Evolutionary conservation across 2,888 invertebrate species (phyloP).

Genomic region (Athalia circularis): DNA sequence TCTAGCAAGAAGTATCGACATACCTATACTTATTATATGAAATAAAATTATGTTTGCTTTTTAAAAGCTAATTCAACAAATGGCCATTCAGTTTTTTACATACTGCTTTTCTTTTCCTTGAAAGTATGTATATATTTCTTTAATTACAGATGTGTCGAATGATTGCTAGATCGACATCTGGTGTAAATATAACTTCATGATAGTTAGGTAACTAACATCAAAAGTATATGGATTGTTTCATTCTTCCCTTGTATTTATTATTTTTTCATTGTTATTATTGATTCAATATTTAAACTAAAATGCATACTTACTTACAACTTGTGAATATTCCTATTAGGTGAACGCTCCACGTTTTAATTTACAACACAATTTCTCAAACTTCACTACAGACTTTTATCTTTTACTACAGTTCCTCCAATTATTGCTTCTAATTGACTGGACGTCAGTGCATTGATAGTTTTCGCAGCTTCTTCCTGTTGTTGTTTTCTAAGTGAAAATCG

Average conservation of each 20-base stretch:
- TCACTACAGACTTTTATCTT: neutral
- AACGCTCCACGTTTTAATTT: neutral
- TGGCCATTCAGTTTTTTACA: neutral
- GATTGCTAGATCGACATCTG: neutral
- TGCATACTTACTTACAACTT: conserved; percentile 16
- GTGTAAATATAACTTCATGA: conserved; percentile 11
- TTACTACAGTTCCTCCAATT: conserved; percentile 57
- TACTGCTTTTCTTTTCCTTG: neutral
- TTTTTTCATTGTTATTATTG: neutral
- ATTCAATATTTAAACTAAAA: conserved; percentile 8
- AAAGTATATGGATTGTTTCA: neutral
- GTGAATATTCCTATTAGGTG: neutral
- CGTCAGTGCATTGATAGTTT: conserved; percentile 57
- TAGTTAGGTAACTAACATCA: neutral
- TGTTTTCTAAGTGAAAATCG: conserved; percentile 55
- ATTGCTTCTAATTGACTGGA: conserved; percentile 65
- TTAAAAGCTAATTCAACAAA: too few species aligned
- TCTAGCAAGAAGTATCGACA: neutral
- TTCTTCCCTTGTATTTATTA: too few species aligned
- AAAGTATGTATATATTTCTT: neutral
- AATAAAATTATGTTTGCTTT: too few species aligned
- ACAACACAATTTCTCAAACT: too few species aligned
- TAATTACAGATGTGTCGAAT: neutral
- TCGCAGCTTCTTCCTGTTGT: conserved; percentile 53
- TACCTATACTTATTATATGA: too few species aligned